phyloP scores from a whole-genome alignment of 2,797 vertebrate species.

The Triplophysa yarkandensis region DNA sequence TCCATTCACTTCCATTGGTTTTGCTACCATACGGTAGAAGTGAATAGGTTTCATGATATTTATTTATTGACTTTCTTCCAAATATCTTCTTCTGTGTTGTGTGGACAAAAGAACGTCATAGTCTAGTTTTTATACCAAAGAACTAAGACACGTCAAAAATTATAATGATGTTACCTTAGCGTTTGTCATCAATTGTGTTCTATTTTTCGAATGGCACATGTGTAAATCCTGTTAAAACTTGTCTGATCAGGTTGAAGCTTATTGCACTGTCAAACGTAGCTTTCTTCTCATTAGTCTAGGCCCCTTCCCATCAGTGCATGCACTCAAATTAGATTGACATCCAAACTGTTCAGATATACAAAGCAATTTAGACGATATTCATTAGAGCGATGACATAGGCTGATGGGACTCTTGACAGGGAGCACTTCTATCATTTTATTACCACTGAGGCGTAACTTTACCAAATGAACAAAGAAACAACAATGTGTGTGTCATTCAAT shows the following conservation, averaged over 20 bases:
- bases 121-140: constrained; percentile 10
- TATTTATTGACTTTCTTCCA: too few relatives aligned
- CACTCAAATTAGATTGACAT: constrained; percentile 99
- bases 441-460: constrained; percentile 37
- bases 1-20: too few relatives aligned
- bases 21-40: too few relatives aligned
- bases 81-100: too few relatives aligned
- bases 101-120: too few relatives aligned
- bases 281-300: constrained; percentile 98
- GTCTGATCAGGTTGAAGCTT: constrained; percentile 93
- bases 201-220: constrained; percentile 74
- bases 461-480: constrained; percentile 12
- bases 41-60: too few relatives aligned
- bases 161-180: neutral
- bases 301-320: constrained; percentile 93
- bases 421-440: constrained; percentile 74
- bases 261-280: constrained; percentile 91
- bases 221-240: constrained; percentile 89
- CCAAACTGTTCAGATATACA: constrained; percentile 99
- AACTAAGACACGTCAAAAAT: constrained; percentile 1
- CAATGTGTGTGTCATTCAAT: neutral
- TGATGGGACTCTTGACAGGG: constrained; percentile 80
- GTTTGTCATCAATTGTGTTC: constrained; percentile 41
- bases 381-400: constrained; percentile 99
- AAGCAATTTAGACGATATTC: constrained; percentile 99